Percentiles rank a stretch among this genome's conserved stretches.
phyloP scores from a whole-genome alignment of 2,113 vertebrate species.

The Mola mola region DNA sequence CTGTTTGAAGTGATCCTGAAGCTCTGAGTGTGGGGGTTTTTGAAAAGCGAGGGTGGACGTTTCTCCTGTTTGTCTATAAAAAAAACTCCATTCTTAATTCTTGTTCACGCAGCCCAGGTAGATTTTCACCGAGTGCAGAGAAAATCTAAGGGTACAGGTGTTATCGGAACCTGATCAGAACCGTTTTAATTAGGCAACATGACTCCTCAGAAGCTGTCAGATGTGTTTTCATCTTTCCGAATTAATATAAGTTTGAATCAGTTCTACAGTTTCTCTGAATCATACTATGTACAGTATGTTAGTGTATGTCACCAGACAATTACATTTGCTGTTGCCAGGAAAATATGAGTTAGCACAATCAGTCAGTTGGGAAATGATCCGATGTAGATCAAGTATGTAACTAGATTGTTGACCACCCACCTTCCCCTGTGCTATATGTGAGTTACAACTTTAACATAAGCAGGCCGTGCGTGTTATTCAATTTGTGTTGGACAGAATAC shows the following conservation, averaged over 20 bases:
- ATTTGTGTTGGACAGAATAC: background rate
- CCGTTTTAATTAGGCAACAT: too few species aligned
- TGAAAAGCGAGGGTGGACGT: too few species aligned
- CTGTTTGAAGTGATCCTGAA: too few species aligned
- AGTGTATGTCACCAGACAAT: constrained; percentile 12
- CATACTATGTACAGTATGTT: background rate
- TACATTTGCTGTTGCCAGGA: constrained; percentile 14
- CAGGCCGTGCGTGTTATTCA: constrained; percentile 16
- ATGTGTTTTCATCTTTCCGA: too few species aligned
- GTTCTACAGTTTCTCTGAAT: background rate
- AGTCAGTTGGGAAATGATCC: constrained; percentile 19
- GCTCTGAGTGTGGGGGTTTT: too few species aligned
- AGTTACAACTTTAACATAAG: constrained; percentile 18
- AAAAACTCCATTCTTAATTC: too few species aligned
- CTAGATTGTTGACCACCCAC: constrained; percentile 20
- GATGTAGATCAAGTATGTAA: constrained; percentile 19
- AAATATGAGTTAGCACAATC: constrained; percentile 22
- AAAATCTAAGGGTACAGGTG: too few species aligned
- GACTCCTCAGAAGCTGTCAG: background rate
- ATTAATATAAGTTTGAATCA: too few species aligned
- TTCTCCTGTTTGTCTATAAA: too few species aligned
- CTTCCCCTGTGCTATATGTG: background rate
- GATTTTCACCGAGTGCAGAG: too few species aligned
- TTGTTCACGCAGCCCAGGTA: too few species aligned
- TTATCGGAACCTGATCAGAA: too few species aligned